A percentile compares a stretch with the other conserved stretches of the same genome.
phyloP scores from a whole-genome alignment of 2,797 vertebrate species.

The Thamnophis elegans region DNA sequence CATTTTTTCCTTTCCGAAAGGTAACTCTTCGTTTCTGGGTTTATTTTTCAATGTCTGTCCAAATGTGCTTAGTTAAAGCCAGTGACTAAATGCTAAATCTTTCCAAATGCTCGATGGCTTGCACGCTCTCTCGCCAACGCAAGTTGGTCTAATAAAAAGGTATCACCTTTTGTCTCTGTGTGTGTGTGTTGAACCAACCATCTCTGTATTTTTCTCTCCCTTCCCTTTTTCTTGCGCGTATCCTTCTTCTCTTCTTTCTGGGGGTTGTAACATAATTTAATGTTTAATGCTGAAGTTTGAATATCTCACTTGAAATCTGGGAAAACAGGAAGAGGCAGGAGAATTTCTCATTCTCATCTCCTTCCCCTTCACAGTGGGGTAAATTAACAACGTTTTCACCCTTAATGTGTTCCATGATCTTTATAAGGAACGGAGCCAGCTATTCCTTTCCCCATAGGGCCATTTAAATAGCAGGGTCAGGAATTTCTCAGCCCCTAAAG shows the following conservation, averaged over 20 bases:
- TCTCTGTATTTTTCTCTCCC: not conserved
- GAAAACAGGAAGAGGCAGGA: not conserved
- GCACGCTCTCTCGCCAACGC: constrained; percentile 36
- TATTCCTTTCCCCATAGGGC: not conserved
- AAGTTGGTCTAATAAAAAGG: constrained; percentile 43
- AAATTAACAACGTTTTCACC: not conserved
- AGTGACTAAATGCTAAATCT: constrained; percentile 34
- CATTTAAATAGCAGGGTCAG: not conserved
- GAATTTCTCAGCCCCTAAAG: not conserved
- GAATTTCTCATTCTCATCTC: not conserved
- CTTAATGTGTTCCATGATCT: not conserved
- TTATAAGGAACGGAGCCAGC: not conserved
- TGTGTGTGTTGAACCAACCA: not conserved
- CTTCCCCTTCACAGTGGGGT: too few species aligned
- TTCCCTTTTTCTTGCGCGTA: not conserved
- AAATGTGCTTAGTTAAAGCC: constrained; percentile 38
- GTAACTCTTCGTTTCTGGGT: not conserved
- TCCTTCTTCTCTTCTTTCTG: not conserved
- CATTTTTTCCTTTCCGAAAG: not conserved
- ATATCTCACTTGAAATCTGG: not conserved
- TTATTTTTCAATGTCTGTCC: constrained; percentile 40
- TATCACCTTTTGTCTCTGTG: constrained; percentile 35
- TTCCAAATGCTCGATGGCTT: constrained; percentile 35
- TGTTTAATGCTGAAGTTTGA: not conserved
- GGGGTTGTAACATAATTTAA: not conserved